phyloP scores from a whole-genome alignment of 2,888 invertebrate species.

The Drosophila macrospina region DNA sequence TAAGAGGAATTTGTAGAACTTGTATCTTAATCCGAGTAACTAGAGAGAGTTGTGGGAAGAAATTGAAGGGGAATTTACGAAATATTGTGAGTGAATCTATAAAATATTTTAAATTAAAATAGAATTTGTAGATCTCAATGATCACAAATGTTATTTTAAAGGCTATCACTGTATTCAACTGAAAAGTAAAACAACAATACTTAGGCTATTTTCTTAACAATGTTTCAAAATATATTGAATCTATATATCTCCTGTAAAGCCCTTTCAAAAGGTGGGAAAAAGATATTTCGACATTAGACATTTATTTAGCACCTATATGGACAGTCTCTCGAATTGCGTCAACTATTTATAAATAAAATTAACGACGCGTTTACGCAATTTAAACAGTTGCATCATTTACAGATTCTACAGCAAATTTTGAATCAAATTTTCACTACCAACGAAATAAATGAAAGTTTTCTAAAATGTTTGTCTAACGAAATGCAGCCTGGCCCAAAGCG shows the following conservation, averaged over 20 bases:
- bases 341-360: slow-evolving; percentile 44
- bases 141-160: too few species aligned
- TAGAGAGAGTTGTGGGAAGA: neutral
- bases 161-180: too few species aligned
- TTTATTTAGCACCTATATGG: slow-evolving; percentile 33
- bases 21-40: slow-evolving; percentile 28
- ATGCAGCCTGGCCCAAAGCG: slow-evolving; percentile 23
- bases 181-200: too few species aligned
- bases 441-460: slow-evolving; percentile 64
- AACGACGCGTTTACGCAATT: slow-evolving; percentile 43
- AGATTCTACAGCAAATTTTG: slow-evolving; percentile 47
- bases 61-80: neutral
- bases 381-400: slow-evolving; percentile 54
- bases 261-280: neutral
- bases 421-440: slow-evolving; percentile 20
- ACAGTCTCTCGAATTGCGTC: slow-evolving; percentile 15
- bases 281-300: neutral
- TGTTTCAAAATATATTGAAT: too few species aligned
- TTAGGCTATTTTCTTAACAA: too few species aligned
- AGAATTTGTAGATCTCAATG: too few species aligned
- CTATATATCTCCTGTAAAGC: neutral
- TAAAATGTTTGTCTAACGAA: slow-evolving; percentile 48
- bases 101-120: too few species aligned
- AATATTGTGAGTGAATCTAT: too few species aligned
- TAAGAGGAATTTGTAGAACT: slow-evolving; percentile 39